These are phyloP conservation scores for Ciona savignyi DNA, from an alignment of 23 tunicate genomes.

Conservation along the genomic window DNA sequence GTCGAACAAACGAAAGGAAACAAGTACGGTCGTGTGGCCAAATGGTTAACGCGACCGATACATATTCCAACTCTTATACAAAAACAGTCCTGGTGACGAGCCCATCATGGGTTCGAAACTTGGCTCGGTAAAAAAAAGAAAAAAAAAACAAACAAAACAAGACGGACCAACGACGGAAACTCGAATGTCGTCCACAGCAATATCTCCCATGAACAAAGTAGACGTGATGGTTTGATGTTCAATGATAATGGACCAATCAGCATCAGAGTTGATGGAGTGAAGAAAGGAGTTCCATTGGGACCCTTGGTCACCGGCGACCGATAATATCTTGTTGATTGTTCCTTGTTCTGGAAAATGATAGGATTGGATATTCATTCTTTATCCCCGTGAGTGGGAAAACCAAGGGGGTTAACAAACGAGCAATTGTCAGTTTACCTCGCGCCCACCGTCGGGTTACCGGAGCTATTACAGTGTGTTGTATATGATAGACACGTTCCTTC, in stretches of 20 bases:
- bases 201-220: slow-evolving; percentile 50
- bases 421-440: no score
- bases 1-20: not conserved
- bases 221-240: slow-evolving; percentile 39
- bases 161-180: slow-evolving; percentile 14
- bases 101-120: no score
- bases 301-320: slow-evolving; percentile 27
- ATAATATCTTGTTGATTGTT: not conserved
- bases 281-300: slow-evolving; percentile 20
- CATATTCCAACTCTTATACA: no score
- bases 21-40: no score
- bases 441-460: no score
- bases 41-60: no score
- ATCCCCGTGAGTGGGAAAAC: no score
- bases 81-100: no score
- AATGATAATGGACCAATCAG: slow-evolving; percentile 38
- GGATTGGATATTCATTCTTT: no score
- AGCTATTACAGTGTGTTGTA: no score
- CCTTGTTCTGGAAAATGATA: slow-evolving; percentile 22
- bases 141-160: not conserved
- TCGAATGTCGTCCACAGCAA: slow-evolving; percentile 67
- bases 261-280: slow-evolving; percentile 1
- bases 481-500: no score
- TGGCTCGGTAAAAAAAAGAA: not conserved
- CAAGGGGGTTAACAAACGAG: no score